Conservation (phyloP, 2,888 invertebrate genomes). For the Spisula solida region DNA sequence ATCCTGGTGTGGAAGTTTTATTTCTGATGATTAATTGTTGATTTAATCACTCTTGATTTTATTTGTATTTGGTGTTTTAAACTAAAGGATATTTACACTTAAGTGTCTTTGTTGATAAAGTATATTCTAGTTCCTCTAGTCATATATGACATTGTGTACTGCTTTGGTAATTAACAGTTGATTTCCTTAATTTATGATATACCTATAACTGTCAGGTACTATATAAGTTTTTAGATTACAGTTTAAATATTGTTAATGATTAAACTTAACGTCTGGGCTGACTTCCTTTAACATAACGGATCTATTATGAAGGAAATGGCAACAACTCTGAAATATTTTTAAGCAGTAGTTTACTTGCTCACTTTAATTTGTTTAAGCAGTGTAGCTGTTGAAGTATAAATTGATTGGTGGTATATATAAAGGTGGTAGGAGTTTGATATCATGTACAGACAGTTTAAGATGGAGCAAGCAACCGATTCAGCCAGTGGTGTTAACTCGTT, state of each 20-base stretch:
- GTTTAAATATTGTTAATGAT: background rate
- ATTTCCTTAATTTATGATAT: too few species aligned
- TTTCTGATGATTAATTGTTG: background rate
- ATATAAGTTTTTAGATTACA: background rate
- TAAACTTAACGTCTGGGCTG: background rate
- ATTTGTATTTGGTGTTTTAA: background rate
- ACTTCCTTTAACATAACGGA: background rate
- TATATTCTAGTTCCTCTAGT: too few species aligned
- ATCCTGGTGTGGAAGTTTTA: background rate
- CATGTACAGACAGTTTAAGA: conserved; percentile 7
- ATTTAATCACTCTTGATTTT: background rate
- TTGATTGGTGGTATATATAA: background rate
- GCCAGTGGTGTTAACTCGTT: conserved; percentile 6
- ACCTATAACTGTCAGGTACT: too few species aligned
- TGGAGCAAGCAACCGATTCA: conserved; percentile 2
- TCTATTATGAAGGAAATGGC: background rate
- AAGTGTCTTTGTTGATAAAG: too few species aligned
- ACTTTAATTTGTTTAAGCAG: background rate
- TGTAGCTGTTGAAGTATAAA: background rate
- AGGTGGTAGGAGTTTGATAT: background rate
- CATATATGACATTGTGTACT: too few species aligned
- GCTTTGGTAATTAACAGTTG: too few species aligned
- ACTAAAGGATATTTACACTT: too few species aligned
- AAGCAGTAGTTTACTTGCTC: background rate
- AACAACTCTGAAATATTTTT: background rate